These are phyloP conservation scores for Pogonognathellus flavescens DNA, from an alignment of 1,140 invertebrate species.

Conservation along the genomic window DNA sequence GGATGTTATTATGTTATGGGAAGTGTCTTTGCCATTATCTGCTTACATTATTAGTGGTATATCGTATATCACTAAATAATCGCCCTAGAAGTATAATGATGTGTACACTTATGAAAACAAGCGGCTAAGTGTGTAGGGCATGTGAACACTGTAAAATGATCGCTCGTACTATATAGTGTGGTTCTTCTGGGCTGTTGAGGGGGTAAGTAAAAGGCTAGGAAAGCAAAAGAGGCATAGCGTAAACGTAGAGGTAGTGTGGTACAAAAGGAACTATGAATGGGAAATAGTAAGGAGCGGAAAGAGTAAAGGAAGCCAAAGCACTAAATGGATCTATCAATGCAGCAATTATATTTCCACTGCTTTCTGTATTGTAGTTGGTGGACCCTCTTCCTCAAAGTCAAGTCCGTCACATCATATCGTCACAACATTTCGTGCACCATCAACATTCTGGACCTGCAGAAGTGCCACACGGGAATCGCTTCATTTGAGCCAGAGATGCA, in stretches of 20 bases:
- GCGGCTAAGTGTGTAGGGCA: background rate
- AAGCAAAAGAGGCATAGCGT: background rate
- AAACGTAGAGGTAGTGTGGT: background rate
- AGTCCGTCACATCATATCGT: constrained; percentile 7
- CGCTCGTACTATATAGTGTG: background rate
- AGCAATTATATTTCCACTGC: constrained; percentile 56
- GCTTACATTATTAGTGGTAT: too few relatives aligned
- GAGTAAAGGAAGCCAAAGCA: constrained; percentile 13
- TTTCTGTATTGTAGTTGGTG: background rate
- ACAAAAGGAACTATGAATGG: constrained; percentile 21
- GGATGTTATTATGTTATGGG: too few relatives aligned
- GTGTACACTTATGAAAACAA: too few relatives aligned
- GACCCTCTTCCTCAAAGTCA: constrained; percentile 37
- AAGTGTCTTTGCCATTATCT: too few relatives aligned
- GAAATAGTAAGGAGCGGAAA: background rate
- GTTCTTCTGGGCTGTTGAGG: background rate
- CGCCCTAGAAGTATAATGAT: background rate
- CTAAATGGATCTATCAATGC: constrained; percentile 55
- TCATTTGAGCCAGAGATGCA: constrained; percentile 20
- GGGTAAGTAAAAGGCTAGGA: background rate
- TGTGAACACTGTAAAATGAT: background rate
- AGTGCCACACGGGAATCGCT: constrained; percentile 35
- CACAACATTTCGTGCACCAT: constrained; percentile 22
- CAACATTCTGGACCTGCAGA: constrained; percentile 12
- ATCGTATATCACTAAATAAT: too few relatives aligned